A percentile compares a stretch with the other conserved stretches of the same genome.
Conservation (phyloP, 2,888 invertebrate genomes). For the Dysmachus trigonus region DNA sequence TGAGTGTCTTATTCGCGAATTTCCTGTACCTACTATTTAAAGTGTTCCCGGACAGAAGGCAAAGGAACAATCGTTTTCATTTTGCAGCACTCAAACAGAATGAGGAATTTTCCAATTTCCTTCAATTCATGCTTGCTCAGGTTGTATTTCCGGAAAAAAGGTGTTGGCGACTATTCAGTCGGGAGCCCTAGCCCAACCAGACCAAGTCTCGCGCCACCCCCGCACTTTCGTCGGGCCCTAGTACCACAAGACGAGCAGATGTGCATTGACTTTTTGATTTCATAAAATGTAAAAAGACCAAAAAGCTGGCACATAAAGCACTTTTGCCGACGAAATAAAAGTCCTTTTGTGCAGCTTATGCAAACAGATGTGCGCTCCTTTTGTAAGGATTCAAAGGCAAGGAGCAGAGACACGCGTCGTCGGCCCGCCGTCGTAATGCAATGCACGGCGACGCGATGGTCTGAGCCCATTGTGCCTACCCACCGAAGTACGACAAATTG, state of each 20-base stretch:
- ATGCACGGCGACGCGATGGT: background rate
- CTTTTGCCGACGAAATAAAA: background rate
- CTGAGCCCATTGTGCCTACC: slow-evolving; percentile 20
- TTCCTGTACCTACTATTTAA: background rate
- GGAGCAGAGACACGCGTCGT: slow-evolving; percentile 42
- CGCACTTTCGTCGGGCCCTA: background rate
- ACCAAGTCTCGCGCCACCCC: background rate
- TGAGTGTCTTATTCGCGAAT: background rate
- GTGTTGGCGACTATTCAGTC: background rate
- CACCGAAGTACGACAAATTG: slow-evolving; percentile 35
- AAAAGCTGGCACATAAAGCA: slow-evolving; percentile 36
- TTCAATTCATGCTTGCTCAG: slow-evolving; percentile 2
- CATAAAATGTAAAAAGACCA: slow-evolving; percentile 40
- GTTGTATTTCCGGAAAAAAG: slow-evolving; percentile 24
- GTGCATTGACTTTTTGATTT: slow-evolving; percentile 44
- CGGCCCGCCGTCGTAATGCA: background rate
- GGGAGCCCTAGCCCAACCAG: background rate
- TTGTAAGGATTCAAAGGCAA: slow-evolving; percentile 39
- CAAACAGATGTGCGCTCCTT: slow-evolving; percentile 48
- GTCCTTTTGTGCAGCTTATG: slow-evolving; percentile 34
- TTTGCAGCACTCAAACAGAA: background rate
- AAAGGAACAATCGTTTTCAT: background rate
- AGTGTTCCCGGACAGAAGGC: background rate
- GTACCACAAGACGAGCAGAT: slow-evolving; percentile 22
- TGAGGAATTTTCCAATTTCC: slow-evolving; percentile 29